Evolutionary conservation across 92 coral and sea anemone genomes (phyloP), one percentile per base, ranked within the genome.

Genomic region (Zoanthus sansibaricus): DNA sequence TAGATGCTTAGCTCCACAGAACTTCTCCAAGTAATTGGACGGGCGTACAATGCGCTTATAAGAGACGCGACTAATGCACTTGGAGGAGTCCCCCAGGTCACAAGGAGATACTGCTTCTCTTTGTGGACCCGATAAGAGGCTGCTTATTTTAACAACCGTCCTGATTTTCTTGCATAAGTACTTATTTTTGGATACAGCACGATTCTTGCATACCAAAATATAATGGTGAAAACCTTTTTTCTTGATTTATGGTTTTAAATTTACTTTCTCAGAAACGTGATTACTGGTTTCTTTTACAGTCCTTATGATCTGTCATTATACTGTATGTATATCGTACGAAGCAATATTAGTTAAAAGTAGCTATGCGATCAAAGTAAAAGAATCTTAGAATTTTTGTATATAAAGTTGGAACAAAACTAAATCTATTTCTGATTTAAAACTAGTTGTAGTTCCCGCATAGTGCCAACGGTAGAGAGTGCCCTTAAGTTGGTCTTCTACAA

Each of bases 71-170:
- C 82, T 52, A 0, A 76, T 76, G 47, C 68, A 76, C 48, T 76
- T 76, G 68, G 82, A 76, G 46, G 67, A 76, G 82, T 76, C 54
- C 68, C 51, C 68, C 20, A 76, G 21, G 66, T 25, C 33, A 15
- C 71, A 77, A 17, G 83, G 83, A 32, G 83, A 77, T 17, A 44
- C 30, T 44, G 83, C 70, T 32, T 20, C 17, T 12, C 44, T 77
- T 25, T 54, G 25, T 11, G 79, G 62, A 17, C 58, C 54, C n/a
- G 32, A 66, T 30, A 18, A 66, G 71, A 25, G 31, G 55, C 77
- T 32, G 77, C 45, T 45, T 46, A 37, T 72, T 56, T 58, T 56
- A 7, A 46, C 55, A n/a, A 44, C 77, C 1, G 42, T 44, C 10
- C 30, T 45, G 4, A 72, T 58, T 37, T 72, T 72, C 54, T 42